A percentile compares a stretch with the other conserved stretches of the same genome.
These are phyloP conservation scores for Glaucidium brasilianum DNA, from an alignment of 2,113 vertebrate genomes.

Conservation along the genomic window DNA sequence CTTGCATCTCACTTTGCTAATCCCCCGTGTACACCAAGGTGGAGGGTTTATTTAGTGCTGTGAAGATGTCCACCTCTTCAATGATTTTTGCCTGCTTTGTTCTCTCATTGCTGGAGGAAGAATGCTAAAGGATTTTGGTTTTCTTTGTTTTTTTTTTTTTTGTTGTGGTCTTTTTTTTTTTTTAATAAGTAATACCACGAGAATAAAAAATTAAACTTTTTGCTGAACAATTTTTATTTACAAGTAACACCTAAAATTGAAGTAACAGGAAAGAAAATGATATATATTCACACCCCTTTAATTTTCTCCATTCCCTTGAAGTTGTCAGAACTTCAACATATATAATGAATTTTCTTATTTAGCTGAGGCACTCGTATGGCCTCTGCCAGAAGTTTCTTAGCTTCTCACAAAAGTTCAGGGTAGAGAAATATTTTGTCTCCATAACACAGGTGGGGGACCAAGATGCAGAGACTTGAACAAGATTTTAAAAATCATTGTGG, in stretches of 20 bases:
- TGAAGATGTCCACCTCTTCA: not conserved
- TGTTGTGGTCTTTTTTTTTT: not conserved
- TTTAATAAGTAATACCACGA: not conserved
- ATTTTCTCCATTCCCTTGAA: not conserved
- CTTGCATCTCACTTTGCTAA: slow-evolving; percentile 43
- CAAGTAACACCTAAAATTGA: not conserved
- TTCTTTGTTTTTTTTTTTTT: too few species aligned
- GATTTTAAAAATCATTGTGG: not conserved
- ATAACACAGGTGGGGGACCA: not conserved
- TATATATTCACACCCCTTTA: not conserved
- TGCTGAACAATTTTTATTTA: not conserved
- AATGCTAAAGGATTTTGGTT: not conserved
- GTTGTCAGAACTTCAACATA: not conserved
- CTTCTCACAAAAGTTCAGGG: not conserved
- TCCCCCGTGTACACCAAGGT: not conserved
- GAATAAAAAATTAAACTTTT: not conserved
- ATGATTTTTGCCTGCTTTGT: slow-evolving; percentile 1
- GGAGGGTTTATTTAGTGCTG: slow-evolving; percentile 24
- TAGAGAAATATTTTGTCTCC: not conserved
- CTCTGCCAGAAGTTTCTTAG: not conserved
- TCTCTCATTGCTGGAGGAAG: not conserved
- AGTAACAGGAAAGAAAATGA: not conserved
- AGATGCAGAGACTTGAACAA: not conserved
- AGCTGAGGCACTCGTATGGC: not conserved
- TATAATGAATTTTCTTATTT: not conserved